Percentiles rank a stretch among this genome's conserved stretches.
These are phyloP conservation scores for Rostratula benghalensis DNA, from an alignment of 2,113 vertebrate genomes.

Conservation along the genomic window DNA sequence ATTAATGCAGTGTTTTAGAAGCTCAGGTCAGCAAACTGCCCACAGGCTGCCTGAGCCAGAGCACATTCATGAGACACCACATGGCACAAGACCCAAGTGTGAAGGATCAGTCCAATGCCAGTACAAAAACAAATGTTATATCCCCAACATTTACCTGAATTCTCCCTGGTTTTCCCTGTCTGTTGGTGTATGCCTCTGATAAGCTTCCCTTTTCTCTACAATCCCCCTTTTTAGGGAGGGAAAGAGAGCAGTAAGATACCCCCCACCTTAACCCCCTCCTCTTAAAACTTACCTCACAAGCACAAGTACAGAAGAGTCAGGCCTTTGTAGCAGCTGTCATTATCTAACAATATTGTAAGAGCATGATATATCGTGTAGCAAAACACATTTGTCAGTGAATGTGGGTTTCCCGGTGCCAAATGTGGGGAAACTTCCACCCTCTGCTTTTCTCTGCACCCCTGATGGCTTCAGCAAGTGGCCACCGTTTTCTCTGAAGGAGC, in stretches of 20 bases:
- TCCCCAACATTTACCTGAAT: neutral
- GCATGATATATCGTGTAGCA: neutral
- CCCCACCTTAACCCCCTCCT: neutral
- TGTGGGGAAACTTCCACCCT: neutral
- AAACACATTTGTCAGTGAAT: neutral
- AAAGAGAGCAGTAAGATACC: neutral
- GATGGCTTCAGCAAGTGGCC: neutral
- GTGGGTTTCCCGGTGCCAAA: neutral
- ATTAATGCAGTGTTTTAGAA: neutral
- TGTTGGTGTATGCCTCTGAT: neutral
- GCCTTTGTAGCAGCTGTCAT: neutral
- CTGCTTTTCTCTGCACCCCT: neutral
- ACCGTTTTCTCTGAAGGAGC: neutral
- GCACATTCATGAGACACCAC: fast-evolving
- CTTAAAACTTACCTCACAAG: neutral
- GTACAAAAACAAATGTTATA: neutral
- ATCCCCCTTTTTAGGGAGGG: neutral
- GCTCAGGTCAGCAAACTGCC: neutral
- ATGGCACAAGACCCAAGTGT: neutral
- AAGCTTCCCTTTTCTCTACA: neutral
- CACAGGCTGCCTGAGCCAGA: neutral
- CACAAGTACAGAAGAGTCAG: neutral
- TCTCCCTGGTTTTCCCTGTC: neutral
- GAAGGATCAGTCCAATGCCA: neutral
- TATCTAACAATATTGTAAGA: neutral